Percentiles rank a stretch among this genome's conserved stretches.
phyloP scores from a whole-genome alignment of 2,888 invertebrate genomes.

The Thera obeliscata region DNA sequence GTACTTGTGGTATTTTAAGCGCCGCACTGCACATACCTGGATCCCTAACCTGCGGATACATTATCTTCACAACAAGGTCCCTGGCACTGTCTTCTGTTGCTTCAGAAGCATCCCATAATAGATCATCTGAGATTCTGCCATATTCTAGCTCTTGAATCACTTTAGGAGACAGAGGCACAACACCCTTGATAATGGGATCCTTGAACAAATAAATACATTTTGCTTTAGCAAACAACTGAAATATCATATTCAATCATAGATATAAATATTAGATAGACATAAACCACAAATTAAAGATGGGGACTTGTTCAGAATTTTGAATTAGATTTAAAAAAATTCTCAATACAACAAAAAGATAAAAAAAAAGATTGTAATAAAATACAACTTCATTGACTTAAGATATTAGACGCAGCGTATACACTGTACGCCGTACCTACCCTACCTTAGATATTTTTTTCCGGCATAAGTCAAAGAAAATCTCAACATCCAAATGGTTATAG shows the following conservation, averaged over 20 bases:
- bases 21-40: neutral
- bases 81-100: neutral
- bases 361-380: too few species aligned
- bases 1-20: too few species aligned
- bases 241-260: too few species aligned
- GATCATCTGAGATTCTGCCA: constrained; percentile 7
- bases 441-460: neutral
- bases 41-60: neutral
- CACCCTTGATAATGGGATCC: neutral
- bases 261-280: too few species aligned
- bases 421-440: too few species aligned
- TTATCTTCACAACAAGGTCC: neutral
- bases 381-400: too few species aligned
- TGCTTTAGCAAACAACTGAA: too few species aligned
- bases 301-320: too few species aligned
- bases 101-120: neutral
- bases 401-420: too few species aligned
- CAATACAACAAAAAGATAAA: too few species aligned
- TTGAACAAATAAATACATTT: neutral
- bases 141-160: neutral
- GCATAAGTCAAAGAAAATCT: neutral
- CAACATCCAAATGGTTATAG: neutral
- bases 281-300: too few species aligned
- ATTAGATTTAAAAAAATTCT: too few species aligned
- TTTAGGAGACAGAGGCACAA: neutral